Conservation (phyloP, 2,113 vertebrate species). For the Amphiprion percula region DNA sequence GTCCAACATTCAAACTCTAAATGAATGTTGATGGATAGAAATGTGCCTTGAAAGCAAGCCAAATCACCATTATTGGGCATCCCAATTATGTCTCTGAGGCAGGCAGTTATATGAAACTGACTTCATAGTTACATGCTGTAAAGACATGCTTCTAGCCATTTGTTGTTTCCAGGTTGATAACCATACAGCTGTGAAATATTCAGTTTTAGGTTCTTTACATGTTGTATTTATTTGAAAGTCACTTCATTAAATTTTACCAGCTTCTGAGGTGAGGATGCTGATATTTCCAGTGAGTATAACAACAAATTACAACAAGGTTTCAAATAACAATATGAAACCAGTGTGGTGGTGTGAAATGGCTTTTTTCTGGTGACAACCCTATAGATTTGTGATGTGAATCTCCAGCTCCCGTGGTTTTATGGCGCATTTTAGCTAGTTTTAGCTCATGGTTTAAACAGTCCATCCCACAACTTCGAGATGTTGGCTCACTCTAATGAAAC, state of each 20-base stretch:
- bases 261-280: too few species aligned
- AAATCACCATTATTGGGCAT: constrained; percentile 7
- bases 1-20: constrained; percentile 38
- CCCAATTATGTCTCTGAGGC: background rate
- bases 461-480: background rate
- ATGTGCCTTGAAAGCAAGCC: constrained; percentile 23
- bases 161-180: constrained; percentile 28
- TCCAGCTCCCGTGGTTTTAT: background rate
- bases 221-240: constrained; percentile 8
- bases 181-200: constrained; percentile 1
- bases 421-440: too few species aligned
- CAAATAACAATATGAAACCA: background rate
- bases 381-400: background rate
- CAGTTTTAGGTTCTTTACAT: too few species aligned
- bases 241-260: background rate
- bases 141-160: constrained; percentile 26
- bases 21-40: constrained; percentile 35
- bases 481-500: background rate
- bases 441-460: background rate
- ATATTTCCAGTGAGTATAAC: background rate
- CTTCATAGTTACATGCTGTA: constrained; percentile 28
- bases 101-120: background rate
- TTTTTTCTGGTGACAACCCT: background rate
- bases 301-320: background rate
- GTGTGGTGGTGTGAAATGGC: background rate